Conservation (phyloP, 2,888 invertebrate genomes). For the Agrochola lota region DNA sequence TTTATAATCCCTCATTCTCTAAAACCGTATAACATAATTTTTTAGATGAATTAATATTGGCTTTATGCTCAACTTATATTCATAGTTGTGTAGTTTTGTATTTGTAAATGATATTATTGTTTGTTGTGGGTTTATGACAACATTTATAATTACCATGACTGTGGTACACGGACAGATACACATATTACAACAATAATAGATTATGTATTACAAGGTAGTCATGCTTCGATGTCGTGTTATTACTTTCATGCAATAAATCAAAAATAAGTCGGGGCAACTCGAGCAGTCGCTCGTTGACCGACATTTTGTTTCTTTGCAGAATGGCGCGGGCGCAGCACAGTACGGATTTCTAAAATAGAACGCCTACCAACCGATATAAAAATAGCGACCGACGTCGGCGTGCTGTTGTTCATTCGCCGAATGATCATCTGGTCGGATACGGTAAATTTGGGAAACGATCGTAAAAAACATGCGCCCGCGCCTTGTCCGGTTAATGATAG, state of each 20-base stretch:
- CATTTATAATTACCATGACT: conserved; percentile 76
- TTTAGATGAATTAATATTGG: conserved; percentile 57
- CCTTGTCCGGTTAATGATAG: conserved; percentile 84
- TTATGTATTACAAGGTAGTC: conserved; percentile 78
- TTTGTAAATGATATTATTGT: conserved; percentile 72
- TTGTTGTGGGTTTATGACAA: conserved; percentile 72
- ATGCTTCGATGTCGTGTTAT: conserved; percentile 83
- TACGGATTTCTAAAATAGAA: conserved; percentile 84
- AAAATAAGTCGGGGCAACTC: conserved; percentile 77
- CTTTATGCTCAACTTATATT: conserved; percentile 60
- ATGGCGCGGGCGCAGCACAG: conserved; percentile 87
- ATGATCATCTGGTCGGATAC: conserved; percentile 78
- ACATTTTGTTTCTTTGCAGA: conserved; percentile 82
- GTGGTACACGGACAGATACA: conserved; percentile 73
- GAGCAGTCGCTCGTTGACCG: conserved; percentile 82
- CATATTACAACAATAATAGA: conserved; percentile 72
- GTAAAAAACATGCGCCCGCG: conserved; percentile 82
- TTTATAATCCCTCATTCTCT: conserved; percentile 61
- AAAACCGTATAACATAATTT: conserved; percentile 63
- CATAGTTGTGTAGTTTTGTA: conserved; percentile 65
- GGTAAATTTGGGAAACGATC: conserved; percentile 72
- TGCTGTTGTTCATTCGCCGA: conserved; percentile 75
- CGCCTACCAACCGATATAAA: conserved; percentile 81
- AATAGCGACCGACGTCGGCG: conserved; percentile 81
- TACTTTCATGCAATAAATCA: conserved; percentile 80